A percentile compares a stretch with the other conserved stretches of the same genome.
Evolutionary conservation across 2,888 invertebrate genomes (phyloP).

Genomic region (Polyommatus iphigenia): DNA sequence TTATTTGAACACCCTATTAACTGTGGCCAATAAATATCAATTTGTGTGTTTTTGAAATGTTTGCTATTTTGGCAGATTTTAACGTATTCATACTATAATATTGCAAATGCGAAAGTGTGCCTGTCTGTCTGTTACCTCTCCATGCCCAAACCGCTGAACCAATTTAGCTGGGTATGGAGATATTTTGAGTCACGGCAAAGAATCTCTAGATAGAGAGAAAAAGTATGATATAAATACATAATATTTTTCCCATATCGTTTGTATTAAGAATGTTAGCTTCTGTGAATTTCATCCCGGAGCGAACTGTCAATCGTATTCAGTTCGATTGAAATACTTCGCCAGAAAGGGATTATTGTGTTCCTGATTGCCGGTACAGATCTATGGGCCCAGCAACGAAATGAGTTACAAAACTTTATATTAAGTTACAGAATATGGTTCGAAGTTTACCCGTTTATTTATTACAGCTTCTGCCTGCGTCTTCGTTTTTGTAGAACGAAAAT

Average conservation of each 20-base stretch:
- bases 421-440: neutral
- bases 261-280: neutral
- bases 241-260: too few relatives aligned
- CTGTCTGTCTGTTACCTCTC: too few relatives aligned
- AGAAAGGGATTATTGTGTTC: neutral
- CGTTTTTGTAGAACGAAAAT: neutral
- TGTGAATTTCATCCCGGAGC: neutral
- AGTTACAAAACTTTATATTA: neutral
- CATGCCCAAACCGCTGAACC: too few relatives aligned
- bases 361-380: neutral
- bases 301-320: conserved; percentile 1
- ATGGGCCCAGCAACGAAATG: neutral
- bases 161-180: too few relatives aligned
- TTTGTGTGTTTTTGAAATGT: too few relatives aligned
- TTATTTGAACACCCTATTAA: neutral
- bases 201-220: too few relatives aligned
- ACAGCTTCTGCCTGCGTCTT: neutral
- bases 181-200: too few relatives aligned
- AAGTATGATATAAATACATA: too few relatives aligned
- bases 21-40: too few relatives aligned
- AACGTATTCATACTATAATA: too few relatives aligned
- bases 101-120: too few relatives aligned
- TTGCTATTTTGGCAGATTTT: too few relatives aligned
- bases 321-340: neutral
- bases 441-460: neutral